Conservation (phyloP, 1,140 invertebrate genomes). For the Apocrypta bakeri region DNA sequence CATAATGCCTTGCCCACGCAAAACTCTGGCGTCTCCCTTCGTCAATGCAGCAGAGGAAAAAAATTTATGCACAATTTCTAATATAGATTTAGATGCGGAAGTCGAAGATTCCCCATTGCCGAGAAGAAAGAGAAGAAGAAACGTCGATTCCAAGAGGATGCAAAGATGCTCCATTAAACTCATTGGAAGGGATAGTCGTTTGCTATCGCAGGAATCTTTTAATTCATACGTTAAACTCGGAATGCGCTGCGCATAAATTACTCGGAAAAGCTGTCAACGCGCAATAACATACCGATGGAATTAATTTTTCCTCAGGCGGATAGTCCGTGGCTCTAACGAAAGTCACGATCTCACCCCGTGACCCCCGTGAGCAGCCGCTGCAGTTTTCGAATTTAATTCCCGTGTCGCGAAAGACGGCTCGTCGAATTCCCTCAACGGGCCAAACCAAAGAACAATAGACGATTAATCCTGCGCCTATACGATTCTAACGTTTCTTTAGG, state of each 20-base stretch:
- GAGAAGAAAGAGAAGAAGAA: too few species aligned
- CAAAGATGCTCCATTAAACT: neutral
- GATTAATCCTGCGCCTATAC: slow-evolving; percentile 6
- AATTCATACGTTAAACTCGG: neutral
- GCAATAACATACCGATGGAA: too few species aligned
- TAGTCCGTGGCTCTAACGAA: slow-evolving; percentile 26
- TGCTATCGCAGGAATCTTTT: neutral
- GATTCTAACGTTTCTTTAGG: neutral
- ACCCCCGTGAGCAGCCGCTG: neutral
- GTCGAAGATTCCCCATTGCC: too few species aligned
- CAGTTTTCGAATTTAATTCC: slow-evolving; percentile 32
- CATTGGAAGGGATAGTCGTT: neutral
- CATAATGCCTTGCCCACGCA: too few species aligned
- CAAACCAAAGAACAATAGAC: slow-evolving; percentile 8
- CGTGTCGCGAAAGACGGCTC: slow-evolving; percentile 17
- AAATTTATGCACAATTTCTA: too few species aligned
- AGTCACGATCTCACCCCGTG: slow-evolving; percentile 39
- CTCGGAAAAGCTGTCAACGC: too few species aligned
- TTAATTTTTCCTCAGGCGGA: too few species aligned
- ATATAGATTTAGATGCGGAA: too few species aligned
- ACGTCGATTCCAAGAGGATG: neutral
- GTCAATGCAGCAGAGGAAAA: too few species aligned
- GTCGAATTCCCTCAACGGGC: slow-evolving; percentile 11
- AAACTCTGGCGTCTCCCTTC: too few species aligned
- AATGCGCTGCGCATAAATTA: too few species aligned